phyloP scores from a whole-genome alignment of 2,888 invertebrate genomes.

The Nomada fucata region DNA sequence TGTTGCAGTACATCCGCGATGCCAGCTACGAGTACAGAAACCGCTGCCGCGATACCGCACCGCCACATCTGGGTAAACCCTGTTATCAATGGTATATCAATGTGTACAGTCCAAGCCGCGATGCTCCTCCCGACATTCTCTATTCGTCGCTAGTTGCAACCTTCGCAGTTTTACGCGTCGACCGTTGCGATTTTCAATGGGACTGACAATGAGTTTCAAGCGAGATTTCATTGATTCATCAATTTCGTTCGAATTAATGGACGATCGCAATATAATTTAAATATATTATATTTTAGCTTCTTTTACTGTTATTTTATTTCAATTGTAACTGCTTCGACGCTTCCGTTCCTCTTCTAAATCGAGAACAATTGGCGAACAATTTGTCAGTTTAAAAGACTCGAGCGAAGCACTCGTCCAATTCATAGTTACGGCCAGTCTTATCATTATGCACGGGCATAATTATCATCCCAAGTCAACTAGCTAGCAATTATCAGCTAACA shows the following conservation, averaged over 20 bases:
- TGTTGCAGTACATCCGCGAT: constrained; percentile 50
- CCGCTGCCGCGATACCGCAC: constrained; percentile 52
- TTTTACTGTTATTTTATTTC: too few species aligned
- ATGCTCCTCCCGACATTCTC: constrained; percentile 29
- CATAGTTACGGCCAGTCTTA: not conserved
- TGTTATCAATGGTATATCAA: constrained; percentile 69
- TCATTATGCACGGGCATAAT: constrained; percentile 33
- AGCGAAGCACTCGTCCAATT: not conserved
- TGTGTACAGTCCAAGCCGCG: constrained; percentile 47
- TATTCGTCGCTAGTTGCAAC: not conserved
- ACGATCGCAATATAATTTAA: too few species aligned
- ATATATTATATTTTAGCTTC: too few species aligned
- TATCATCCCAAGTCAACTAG: not conserved
- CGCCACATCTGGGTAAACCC: constrained; percentile 70
- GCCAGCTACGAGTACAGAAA: constrained; percentile 24
- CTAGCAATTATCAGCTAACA: constrained; percentile 38
- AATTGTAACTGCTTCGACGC: not conserved
- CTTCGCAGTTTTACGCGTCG: not conserved
- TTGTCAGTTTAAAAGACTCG: not conserved
- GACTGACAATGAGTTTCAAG: not conserved
- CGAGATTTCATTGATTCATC: not conserved
- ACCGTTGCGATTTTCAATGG: too few species aligned
- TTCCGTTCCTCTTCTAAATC: not conserved
- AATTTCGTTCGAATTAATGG: not conserved
- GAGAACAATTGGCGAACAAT: not conserved